These are phyloP conservation scores for Stigmatopora nigra DNA, from an alignment of 2,113 vertebrate genomes.

Conservation along the genomic window DNA sequence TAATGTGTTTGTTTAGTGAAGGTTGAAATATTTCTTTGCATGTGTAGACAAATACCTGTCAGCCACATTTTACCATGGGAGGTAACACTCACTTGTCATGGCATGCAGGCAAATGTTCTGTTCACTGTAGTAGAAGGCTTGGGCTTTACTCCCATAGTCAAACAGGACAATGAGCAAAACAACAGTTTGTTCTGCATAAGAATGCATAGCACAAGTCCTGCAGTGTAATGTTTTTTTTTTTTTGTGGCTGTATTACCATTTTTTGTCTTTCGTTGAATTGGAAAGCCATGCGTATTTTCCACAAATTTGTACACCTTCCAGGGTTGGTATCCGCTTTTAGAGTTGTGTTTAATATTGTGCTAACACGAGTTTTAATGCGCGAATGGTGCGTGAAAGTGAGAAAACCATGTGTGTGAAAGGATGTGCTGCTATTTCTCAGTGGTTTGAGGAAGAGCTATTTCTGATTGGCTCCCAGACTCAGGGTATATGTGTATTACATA, in stretches of 20 bases:
- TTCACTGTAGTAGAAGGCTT: constrained; percentile 12
- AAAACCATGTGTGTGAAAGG: constrained; percentile 31
- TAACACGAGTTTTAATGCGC: constrained; percentile 50
- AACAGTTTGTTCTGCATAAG: constrained; percentile 1
- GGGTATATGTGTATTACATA: constrained; percentile 72
- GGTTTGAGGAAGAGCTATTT: constrained; percentile 58
- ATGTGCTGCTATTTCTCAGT: constrained; percentile 48
- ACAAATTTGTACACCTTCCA: constrained; percentile 49
- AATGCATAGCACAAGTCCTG: constrained; percentile 17
- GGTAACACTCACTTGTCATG: constrained; percentile 37
- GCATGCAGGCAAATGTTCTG: constrained; percentile 43
- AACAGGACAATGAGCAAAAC: constrained; percentile 22
- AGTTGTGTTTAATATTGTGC: constrained; percentile 48
- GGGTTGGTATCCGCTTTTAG: constrained; percentile 55
- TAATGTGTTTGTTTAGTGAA: constrained; percentile 40
- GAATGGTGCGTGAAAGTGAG: constrained; percentile 27
- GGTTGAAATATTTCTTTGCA: constrained; percentile 40
- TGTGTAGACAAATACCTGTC: constrained; percentile 23
- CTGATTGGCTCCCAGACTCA: constrained; percentile 68
- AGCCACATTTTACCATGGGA: constrained; percentile 20
- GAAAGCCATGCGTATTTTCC: constrained; percentile 28
- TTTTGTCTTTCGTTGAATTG: constrained; percentile 19
- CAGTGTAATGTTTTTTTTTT: constrained; percentile 11
- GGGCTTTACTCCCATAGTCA: constrained; percentile 17
- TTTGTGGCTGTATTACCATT: neutral